Evolutionary conservation across 2,888 invertebrate genomes (phyloP), one percentile per base, ranked within the genome.

Genomic region (Ferdinandea cuprea): DNA sequence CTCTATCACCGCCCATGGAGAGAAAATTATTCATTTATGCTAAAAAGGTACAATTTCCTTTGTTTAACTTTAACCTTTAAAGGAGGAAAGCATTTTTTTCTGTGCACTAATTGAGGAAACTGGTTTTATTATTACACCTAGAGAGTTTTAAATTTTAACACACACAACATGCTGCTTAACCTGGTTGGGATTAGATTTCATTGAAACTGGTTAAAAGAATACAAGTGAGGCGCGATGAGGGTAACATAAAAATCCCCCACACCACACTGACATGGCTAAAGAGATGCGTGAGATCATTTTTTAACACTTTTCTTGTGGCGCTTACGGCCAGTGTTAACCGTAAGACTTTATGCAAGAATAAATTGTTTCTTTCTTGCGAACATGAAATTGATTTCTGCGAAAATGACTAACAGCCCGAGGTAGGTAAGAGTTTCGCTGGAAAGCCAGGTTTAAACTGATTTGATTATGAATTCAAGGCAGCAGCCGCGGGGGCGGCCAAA

Each of bases 41-140:
- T 19, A 54, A n/a, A 19, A 42, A 11, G 30, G 66, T 8, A 8
- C 17, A 32, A 42, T 66, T 42, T 21, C 8, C 40, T 6, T 7
- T 32, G 21, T 66, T n/a, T n/a, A 66, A 42, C 40, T 65, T 40
- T 65, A 32, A 28, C 52, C 50, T 46, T 54, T 15, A 2, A n/a
- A n/a, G 15, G 32, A 35, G 9, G 40, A 28, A 25, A 25, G 3
- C 25, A 3, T 25, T 25, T 28, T 42, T 6, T 17, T n/a, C n/a
- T n/a, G n/a, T n/a, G n/a, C n/a, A 52, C 6, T 15, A 40, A 13
- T 21, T 15, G 9, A 15, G 25, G 58, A 30, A 58, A 30, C 40
- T n/a, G 11, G 28, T 37, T 46, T 17, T 15, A n/a, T 32, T 46
- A 40, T 15, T 2, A 13, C 21, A 21, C 6, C 21, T 9, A 15